Evolutionary conservation across 64 coral and sea anemone genomes (phyloP).

Genomic region (Pocillopora damicornis): DNA sequence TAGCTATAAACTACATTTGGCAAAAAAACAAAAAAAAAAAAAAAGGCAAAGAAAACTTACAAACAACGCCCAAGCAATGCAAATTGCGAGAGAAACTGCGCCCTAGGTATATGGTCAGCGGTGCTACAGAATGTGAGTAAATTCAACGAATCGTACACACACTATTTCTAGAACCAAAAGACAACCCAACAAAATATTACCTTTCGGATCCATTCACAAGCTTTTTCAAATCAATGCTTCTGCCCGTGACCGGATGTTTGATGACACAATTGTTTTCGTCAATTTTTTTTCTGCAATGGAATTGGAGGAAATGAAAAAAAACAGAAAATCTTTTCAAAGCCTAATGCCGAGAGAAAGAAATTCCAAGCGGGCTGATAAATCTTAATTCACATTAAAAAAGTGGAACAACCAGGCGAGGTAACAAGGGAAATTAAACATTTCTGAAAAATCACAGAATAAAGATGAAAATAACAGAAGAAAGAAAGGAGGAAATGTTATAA

Average conservation of each 20-base stretch:
- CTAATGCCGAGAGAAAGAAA: not conserved
- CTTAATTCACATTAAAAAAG: no score
- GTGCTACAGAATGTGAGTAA: not conserved
- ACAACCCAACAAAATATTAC: not conserved
- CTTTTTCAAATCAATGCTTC: constrained; percentile 5
- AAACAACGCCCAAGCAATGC: no score
- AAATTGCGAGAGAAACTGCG: no score
- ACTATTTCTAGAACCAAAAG: not conserved
- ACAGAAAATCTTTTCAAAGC: not conserved
- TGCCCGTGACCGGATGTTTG: constrained; percentile 13
- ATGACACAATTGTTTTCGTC: not conserved
- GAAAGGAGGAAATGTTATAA: no score
- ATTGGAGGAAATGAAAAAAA: not conserved
- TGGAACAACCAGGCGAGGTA: no score
- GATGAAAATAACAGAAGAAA: no score
- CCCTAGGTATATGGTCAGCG: not conserved
- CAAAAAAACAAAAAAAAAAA: no score
- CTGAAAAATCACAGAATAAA: no score
- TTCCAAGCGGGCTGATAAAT: no score
- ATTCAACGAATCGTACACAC: not conserved
- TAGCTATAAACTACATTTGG: no score
- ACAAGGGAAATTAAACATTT: no score
- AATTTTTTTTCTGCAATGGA: not conserved
- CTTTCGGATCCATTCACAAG: not conserved
- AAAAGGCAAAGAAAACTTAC: no score